These are phyloP conservation scores for Sorex fumeus DNA, from an alignment of 2,113 vertebrate genomes.

Conservation along the genomic window DNA sequence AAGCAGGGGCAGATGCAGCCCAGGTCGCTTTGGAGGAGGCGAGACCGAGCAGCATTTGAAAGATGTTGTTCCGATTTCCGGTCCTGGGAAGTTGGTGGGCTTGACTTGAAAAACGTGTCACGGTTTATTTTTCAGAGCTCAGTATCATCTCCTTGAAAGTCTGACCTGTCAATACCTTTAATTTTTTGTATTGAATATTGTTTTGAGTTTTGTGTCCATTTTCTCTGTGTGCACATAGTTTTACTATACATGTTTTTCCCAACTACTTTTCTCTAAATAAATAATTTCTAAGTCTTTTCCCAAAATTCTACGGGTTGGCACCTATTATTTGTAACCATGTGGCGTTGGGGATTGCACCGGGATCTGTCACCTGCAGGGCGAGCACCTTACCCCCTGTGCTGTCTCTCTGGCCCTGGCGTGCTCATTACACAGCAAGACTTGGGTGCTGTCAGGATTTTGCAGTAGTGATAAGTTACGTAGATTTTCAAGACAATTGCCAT, in stretches of 20 bases:
- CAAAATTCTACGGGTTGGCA: background rate
- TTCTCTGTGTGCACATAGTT: background rate
- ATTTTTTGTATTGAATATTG: background rate
- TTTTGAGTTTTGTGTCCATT: background rate
- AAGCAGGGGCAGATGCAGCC: too few species aligned
- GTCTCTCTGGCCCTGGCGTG: too few species aligned
- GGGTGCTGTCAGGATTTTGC: background rate
- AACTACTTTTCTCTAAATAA: conserved; percentile 34
- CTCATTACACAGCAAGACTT: conserved; percentile 12
- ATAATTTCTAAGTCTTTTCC: conserved; percentile 20
- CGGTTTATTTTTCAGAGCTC: conserved; percentile 6
- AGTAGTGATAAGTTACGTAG: background rate
- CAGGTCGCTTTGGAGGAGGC: conserved; percentile 5
- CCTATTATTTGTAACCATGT: background rate
- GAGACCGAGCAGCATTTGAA: background rate
- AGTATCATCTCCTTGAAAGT: background rate
- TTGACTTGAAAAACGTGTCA: background rate
- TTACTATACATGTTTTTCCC: background rate
- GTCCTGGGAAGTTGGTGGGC: conserved; percentile 9
- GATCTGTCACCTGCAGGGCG: background rate
- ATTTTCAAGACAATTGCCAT: too few species aligned
- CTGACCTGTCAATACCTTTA: background rate
- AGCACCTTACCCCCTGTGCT: background rate
- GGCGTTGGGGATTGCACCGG: background rate
- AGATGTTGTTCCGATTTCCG: background rate